Percentiles rank a stretch among this genome's conserved stretches.
These are phyloP conservation scores for Atta colombica DNA, from an alignment of 1,140 invertebrate species.

Conservation along the genomic window DNA sequence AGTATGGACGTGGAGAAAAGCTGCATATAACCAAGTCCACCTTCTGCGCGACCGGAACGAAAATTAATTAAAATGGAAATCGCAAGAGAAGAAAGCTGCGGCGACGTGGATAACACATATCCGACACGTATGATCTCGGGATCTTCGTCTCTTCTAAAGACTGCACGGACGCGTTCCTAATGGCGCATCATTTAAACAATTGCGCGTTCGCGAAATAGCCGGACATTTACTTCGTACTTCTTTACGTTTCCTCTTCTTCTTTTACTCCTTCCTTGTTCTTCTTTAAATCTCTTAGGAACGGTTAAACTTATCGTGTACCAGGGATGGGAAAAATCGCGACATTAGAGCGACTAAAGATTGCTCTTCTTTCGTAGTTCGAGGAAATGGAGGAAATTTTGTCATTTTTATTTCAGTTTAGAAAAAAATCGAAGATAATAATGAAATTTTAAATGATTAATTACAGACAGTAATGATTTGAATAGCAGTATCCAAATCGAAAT, in stretches of 20 bases:
- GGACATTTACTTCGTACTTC: conserved; percentile 28
- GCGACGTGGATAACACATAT: conserved; percentile 20
- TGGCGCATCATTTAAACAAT: conserved; percentile 56
- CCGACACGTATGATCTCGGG: conserved; percentile 21
- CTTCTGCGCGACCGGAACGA: neutral
- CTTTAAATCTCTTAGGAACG: neutral
- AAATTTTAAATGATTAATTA: neutral
- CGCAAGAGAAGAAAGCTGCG: conserved; percentile 26
- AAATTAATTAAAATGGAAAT: conserved; percentile 65
- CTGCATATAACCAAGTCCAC: neutral
- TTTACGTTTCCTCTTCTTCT: neutral
- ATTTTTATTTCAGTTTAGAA: neutral
- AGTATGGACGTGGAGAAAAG: neutral
- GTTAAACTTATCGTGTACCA: conserved; percentile 5
- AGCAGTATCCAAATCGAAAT: neutral
- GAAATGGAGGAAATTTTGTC: neutral
- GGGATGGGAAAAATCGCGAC: conserved; percentile 19
- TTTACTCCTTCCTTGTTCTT: neutral
- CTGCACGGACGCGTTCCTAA: conserved; percentile 32
- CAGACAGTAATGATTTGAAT: neutral
- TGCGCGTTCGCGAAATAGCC: conserved; percentile 40
- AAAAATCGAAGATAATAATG: neutral
- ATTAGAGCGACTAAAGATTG: conserved; percentile 19
- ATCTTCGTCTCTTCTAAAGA: conserved; percentile 1
- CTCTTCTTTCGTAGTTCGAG: neutral